These are phyloP conservation scores for Calvadosia cruxmelitensis DNA, from an alignment of 30 jellyfish, hydroid and myxozoan species.

Conservation along the genomic window DNA sequence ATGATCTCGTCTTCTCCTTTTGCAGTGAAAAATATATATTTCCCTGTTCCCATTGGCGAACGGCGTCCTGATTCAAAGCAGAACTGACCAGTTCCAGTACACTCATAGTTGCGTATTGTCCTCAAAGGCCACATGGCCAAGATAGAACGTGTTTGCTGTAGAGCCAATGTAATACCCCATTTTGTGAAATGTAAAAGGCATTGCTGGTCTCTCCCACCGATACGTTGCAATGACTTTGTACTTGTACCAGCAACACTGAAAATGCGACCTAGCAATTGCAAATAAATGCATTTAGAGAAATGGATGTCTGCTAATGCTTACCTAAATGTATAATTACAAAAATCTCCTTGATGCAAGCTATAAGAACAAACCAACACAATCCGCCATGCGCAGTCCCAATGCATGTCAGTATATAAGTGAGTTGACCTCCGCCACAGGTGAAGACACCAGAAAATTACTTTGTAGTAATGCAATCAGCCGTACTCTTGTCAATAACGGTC, in stretches of 20 bases:
- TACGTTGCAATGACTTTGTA: constrained; percentile 56
- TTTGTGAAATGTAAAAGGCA: constrained; percentile 76
- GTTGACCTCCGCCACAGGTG: too few relatives aligned
- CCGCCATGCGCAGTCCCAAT: too few relatives aligned
- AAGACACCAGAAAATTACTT: too few relatives aligned
- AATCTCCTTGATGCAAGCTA: too few relatives aligned
- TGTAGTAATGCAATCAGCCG: too few relatives aligned
- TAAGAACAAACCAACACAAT: too few relatives aligned
- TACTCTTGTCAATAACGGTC: too few relatives aligned
- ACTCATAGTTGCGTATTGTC: constrained; percentile 78
- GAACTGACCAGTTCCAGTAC: constrained; percentile 73
- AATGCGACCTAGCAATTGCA: constrained; percentile 34
- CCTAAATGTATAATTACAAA: too few relatives aligned
- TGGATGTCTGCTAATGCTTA: too few relatives aligned
- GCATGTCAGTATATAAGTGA: too few relatives aligned
- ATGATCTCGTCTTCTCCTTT: constrained; percentile 80
- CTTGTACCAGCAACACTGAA: constrained; percentile 64
- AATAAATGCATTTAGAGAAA: neutral
- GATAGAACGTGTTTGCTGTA: constrained; percentile 79
- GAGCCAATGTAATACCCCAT: constrained; percentile 92
- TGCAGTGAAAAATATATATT: constrained; percentile 48
- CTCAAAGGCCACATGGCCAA: constrained; percentile 86
- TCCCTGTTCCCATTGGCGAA: constrained; percentile 95
- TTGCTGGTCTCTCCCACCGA: constrained; percentile 83
- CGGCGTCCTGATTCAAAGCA: constrained; percentile 82